Evolutionary conservation across 2,113 vertebrate genomes (phyloP).

Genomic region (Protobothrops mucrosquamatus): DNA sequence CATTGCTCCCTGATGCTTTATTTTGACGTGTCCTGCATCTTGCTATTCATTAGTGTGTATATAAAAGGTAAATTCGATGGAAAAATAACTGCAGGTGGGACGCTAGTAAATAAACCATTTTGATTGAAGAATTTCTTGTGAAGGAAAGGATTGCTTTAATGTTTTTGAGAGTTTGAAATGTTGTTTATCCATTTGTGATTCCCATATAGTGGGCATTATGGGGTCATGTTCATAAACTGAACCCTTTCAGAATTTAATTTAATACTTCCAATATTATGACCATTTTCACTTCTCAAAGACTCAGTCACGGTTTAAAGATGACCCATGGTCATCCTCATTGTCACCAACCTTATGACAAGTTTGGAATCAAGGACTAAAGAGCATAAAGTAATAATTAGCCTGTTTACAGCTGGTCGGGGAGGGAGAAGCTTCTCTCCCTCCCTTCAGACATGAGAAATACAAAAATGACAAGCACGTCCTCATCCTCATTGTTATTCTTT

Average conservation of each 20-base stretch:
- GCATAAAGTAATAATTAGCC: not conserved
- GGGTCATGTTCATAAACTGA: not conserved
- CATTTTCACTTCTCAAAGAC: not conserved
- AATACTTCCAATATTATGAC: not conserved
- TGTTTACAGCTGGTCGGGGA: not conserved
- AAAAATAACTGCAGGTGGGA: not conserved
- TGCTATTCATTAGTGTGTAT: not conserved
- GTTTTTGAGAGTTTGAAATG: not conserved
- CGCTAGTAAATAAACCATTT: not conserved
- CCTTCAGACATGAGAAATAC: not conserved
- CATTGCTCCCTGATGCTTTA: not conserved
- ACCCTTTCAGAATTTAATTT: not conserved
- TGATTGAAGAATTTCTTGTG: not conserved
- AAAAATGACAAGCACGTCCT: not conserved
- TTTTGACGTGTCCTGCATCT: not conserved
- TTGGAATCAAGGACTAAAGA: not conserved
- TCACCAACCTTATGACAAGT: not conserved
- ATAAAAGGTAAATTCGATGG: not conserved
- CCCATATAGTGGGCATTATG: not conserved
- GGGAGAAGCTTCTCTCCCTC: not conserved
- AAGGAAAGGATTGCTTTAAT: not conserved
- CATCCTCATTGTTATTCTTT: not conserved
- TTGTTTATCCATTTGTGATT: not conserved
- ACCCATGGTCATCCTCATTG: not conserved
- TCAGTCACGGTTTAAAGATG: not conserved